Evolutionary conservation across 92 coral and sea anemone genomes (phyloP), one percentile per base, ranked within the genome.

Genomic region (Parazoanthus swiftii): DNA sequence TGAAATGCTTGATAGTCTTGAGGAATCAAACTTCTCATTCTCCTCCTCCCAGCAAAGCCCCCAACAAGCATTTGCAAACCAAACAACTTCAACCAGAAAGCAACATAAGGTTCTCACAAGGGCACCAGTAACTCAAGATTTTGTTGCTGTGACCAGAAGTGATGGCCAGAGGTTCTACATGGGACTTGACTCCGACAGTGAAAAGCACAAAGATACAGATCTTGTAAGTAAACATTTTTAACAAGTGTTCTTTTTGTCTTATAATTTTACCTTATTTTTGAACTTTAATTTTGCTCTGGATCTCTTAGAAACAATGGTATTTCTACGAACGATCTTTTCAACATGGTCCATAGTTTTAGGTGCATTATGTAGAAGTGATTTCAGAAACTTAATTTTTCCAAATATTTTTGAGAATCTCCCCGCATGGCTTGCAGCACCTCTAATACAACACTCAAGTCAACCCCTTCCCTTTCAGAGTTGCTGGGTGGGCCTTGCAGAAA

Each of bases 101-200:
- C 88, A 63, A 21, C 29, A 25, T 21, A 93, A 84, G 73, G 96
- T 95, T 10, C 89, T 90, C 44, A 92, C 91, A 38, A 89, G 99
- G 71, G 95, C 99, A 74, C 97, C 98, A 59, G 48, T 94, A 91
- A 94, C 95, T 73, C 89, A 91, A 58, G 98, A 97, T 37, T 88
- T 92, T 37, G 91, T 97, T 5, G 76, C 98, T 1, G 72, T 97
- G 20, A 94, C 98, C 37, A 90, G 95, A 67, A 92, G 90, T 14
- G 96, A 97, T 90, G 99, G 99, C 8, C 93, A 92, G 79, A 94
- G 99, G 44, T 92, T 97, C 82, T 97, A 90, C 80, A 91, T 96
- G 76, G 86, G 89, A 23, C 51, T 95, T 77, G 84, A 89, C 9
- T 85, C 88, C 59, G 95, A 93, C 39, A 86, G 90, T 33, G 88